Percentiles rank a stretch among this genome's conserved stretches.
These are phyloP conservation scores for Limnephilus lunatus DNA, from an alignment of 2,888 invertebrate species.

Conservation along the genomic window DNA sequence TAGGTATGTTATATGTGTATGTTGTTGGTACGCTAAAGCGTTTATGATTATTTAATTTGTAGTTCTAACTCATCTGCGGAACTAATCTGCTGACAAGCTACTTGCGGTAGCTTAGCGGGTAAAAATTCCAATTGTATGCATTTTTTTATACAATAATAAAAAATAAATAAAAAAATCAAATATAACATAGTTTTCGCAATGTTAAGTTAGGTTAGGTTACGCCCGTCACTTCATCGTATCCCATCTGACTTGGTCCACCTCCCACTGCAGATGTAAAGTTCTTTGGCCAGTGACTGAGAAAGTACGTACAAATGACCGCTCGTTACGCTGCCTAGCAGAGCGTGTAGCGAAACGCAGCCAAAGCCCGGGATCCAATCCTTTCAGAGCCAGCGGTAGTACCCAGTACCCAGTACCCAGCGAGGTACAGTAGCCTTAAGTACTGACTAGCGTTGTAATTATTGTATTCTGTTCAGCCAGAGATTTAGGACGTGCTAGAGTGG, in stretches of 20 bases:
- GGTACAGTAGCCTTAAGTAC: background rate
- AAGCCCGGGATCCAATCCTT: conserved; percentile 15
- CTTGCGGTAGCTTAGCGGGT: no score
- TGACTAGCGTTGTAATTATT: background rate
- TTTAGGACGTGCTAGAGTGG: background rate
- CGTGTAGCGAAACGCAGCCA: conserved; percentile 56
- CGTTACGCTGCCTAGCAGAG: conserved; percentile 54
- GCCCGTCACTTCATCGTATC: background rate
- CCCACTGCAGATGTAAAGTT: background rate
- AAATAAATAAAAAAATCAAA: no score
- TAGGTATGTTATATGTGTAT: no score
- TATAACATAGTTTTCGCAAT: background rate
- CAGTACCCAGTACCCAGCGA: no score
- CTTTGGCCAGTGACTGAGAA: conserved; percentile 25
- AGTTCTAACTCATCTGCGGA: no score
- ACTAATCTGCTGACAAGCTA: no score
- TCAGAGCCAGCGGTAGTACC: background rate
- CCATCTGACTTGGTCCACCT: background rate
- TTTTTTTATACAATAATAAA: no score
- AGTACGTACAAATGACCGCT: conserved; percentile 38
- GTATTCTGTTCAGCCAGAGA: background rate
- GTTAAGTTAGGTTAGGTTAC: background rate
- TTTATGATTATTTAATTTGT: no score
- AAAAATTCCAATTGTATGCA: no score
- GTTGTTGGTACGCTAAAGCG: no score